Percentiles rank a stretch among this genome's conserved stretches.
Evolutionary conservation across 1,140 invertebrate species (phyloP).

Genomic region (Araneus ventricosus): DNA sequence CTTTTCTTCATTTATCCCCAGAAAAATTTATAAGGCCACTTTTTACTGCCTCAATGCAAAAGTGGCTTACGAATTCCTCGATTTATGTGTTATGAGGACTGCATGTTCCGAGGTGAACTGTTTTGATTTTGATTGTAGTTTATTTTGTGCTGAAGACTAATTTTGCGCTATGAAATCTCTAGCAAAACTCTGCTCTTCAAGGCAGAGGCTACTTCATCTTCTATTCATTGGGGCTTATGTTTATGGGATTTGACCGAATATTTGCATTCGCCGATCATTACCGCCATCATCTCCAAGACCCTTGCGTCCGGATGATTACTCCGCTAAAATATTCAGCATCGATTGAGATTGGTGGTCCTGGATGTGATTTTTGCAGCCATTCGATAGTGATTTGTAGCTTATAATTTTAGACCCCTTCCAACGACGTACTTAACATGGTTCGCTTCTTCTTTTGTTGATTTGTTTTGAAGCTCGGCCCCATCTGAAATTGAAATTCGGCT

Average conservation of each 20-base stretch:
- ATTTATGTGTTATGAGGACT: background rate
- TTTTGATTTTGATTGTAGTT: background rate
- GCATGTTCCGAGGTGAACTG: background rate
- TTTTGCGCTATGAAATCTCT: slow-evolving; percentile 23
- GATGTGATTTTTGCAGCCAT: slow-evolving; percentile 63
- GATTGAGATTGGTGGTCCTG: slow-evolving; percentile 58
- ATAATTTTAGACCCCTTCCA: slow-evolving; percentile 54
- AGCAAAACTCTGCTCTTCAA: background rate
- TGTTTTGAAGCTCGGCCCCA: slow-evolving; percentile 50
- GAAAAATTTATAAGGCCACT: background rate
- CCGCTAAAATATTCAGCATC: slow-evolving; percentile 67
- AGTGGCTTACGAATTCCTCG: background rate
- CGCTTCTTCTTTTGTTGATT: slow-evolving; percentile 70
- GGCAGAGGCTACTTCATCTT: slow-evolving; percentile 44
- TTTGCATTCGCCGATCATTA: slow-evolving; percentile 66
- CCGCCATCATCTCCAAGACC: slow-evolving; percentile 38
- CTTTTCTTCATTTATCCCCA: background rate
- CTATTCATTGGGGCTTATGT: slow-evolving; percentile 61
- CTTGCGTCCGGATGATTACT: slow-evolving; percentile 50
- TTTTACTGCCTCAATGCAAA: background rate
- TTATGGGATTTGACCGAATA: slow-evolving; percentile 59
- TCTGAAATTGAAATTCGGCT: slow-evolving; percentile 64
- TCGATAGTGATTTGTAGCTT: slow-evolving; percentile 68
- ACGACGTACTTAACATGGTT: slow-evolving; percentile 46
- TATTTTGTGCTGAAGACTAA: slow-evolving; percentile 2